A percentile compares a stretch with the other conserved stretches of the same genome.
Conservation (phyloP, 2,888 invertebrate genomes). For the Trichopoda pennipes region DNA sequence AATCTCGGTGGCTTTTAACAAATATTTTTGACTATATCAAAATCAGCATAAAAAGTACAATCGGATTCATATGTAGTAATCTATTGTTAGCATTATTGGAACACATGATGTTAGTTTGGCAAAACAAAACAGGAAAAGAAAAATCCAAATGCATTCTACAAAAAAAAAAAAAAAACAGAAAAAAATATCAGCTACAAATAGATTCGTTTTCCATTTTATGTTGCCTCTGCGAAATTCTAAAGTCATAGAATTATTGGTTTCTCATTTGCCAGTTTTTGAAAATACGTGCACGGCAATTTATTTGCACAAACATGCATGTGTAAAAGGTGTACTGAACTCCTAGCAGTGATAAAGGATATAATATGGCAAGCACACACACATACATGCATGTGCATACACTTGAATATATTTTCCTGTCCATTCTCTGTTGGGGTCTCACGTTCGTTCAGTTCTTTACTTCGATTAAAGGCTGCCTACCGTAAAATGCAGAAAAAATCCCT, state of each 20-base stretch:
- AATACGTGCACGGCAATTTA: constrained; percentile 15
- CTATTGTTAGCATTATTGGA: constrained; percentile 29
- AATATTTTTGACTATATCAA: not conserved
- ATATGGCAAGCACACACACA: constrained; percentile 3
- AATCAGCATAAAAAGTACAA: not conserved
- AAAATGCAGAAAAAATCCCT: constrained; percentile 26
- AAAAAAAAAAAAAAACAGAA: not conserved
- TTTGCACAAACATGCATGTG: not conserved
- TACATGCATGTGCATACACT: not conserved
- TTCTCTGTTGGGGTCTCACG: not conserved
- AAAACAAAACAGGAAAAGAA: constrained; percentile 13
- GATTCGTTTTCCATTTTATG: constrained; percentile 29
- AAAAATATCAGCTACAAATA: constrained; percentile 16
- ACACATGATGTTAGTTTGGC: constrained; percentile 17
- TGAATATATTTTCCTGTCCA: not conserved
- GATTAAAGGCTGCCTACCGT: constrained; percentile 37
- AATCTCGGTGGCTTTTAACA: not conserved
- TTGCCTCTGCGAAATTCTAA: constrained; percentile 33
- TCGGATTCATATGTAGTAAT: not conserved
- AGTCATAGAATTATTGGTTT: constrained; percentile 38
- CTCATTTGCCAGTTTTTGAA: constrained; percentile 12
- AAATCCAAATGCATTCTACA: too few relatives aligned
- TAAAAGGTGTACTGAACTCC: not conserved
- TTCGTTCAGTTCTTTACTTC: constrained; percentile 32
- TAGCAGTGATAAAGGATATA: not conserved